These are phyloP conservation scores for Eolophus roseicapilla DNA, from an alignment of 2,113 vertebrate species.

Conservation along the genomic window DNA sequence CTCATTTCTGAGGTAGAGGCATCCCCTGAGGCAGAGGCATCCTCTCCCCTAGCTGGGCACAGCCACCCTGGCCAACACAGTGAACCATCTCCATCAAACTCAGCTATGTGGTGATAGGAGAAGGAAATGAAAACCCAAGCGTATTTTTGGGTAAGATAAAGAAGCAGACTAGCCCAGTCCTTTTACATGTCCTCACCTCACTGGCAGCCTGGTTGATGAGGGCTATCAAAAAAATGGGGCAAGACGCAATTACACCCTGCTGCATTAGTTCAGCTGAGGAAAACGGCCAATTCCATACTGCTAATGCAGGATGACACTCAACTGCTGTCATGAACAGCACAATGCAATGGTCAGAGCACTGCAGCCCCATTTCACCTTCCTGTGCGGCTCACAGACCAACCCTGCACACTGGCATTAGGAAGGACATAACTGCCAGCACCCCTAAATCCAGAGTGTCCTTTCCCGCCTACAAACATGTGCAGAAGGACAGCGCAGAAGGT, in stretches of 20 bases:
- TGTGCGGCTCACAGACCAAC: accelerated
- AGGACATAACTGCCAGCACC: not conserved
- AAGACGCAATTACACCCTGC: not conserved
- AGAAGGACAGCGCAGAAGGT: not conserved
- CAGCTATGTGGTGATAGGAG: not conserved
- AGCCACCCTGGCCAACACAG: no score
- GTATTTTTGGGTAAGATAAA: not conserved
- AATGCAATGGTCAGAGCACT: accelerated
- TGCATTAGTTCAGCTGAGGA: not conserved
- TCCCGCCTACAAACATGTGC: not conserved
- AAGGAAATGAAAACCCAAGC: not conserved
- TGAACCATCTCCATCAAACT: not conserved
- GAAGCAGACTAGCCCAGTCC: not conserved
- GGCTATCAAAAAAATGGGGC: not conserved
- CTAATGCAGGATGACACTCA: not conserved
- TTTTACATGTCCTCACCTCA: not conserved
- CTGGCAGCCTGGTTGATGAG: not conserved
- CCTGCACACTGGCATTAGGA: no score
- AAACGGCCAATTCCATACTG: not conserved
- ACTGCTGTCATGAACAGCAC: not conserved
- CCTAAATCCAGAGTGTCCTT: not conserved
- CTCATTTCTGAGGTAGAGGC: not conserved
- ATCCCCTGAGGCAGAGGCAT: accelerated
- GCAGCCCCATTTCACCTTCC: not conserved
- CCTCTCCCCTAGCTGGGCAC: not conserved